Percentiles rank a stretch among this genome's conserved stretches.
phyloP scores from a whole-genome alignment of 2,113 vertebrate species.

The Psittacula cyanocephala region DNA sequence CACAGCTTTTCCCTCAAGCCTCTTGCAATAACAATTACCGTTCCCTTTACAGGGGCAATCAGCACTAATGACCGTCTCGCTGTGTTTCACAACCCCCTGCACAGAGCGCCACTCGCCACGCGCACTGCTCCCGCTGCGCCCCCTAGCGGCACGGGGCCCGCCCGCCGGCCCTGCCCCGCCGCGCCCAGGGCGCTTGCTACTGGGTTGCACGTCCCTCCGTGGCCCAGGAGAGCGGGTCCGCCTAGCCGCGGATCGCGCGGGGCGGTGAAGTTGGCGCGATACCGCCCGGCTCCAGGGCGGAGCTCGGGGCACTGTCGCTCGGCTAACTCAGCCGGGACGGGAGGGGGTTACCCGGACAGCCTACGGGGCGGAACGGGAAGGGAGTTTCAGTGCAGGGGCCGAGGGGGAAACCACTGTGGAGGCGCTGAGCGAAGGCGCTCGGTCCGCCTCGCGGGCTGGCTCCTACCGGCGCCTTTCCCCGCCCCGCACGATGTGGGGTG shows the following conservation, averaged over 20 bases:
- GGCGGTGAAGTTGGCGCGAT: neutral
- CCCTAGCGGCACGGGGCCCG: neutral
- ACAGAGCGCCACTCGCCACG: neutral
- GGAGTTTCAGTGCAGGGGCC: neutral
- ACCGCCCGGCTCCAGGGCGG: neutral
- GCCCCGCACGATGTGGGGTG: neutral
- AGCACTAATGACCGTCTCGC: fast-evolving
- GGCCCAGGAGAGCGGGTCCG: fast-evolving
- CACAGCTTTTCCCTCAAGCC: neutral
- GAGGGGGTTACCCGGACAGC: neutral
- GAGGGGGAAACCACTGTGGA: fast-evolving
- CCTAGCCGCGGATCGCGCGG: neutral
- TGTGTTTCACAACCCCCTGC: neutral
- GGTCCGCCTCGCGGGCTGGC: no score
- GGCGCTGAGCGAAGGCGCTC: neutral
- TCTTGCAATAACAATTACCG: fast-evolving
- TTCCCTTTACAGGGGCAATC: fast-evolving
- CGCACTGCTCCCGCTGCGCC: neutral
- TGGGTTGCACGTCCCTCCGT: fast-evolving
- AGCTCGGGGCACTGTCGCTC: no score
- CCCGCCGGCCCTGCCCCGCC: neutral
- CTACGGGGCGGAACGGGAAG: neutral
- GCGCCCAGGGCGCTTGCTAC: fast-evolving
- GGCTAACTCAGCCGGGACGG: neutral
- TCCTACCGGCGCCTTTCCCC: neutral